Base-by-base conservation (phyloP, 2,888 invertebrate genomes). In the Troides helena region DNA sequence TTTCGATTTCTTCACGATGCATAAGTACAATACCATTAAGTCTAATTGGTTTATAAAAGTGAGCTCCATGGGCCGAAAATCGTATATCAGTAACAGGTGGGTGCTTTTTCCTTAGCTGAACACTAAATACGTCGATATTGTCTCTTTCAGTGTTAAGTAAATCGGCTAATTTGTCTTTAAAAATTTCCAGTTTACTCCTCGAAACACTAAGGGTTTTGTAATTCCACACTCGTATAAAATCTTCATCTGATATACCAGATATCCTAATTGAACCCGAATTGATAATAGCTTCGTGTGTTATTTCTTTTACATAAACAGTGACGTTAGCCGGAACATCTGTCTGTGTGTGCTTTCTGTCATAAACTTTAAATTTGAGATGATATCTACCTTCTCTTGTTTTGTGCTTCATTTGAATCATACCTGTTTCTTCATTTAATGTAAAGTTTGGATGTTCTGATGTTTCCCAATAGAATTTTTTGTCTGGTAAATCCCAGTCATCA, bases 401-500 rank as follows among this genome's bases (percentile, higher is more conserved):
- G 75, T 97, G 97, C 81, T 95, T 95, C 98, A 99, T 99, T 73
- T 96, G 97, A 77, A 99, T 96, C 97, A 98, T 97, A 23, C 99
- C 99, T 0, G 97, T 97, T 82, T 98, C 97, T 85, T 97, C 96
- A 84, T 98, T 96, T 43, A 99, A 91, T 72, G 96, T 97, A 85
- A 98, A 98, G 77, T 96, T 95, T 1, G 96, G 96, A 93, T 98
- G 97, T 83, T 97, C 97, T 67, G 95, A 93, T 62, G 95, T 95
- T 82, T 98, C 98, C 98, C 98, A 98, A 84, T 97, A 98, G 93
- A 99, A 99, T 81, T 97, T 98, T 88, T 99, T 99, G 86, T 99
- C 99, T 0, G 97, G 97, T 74, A 99, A 92, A 91, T 99, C 99
- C 99, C 99, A 99, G 86, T 99, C 99, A 87, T 99, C 99, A 74